Evolutionary conservation across 2,113 vertebrate genomes (phyloP), one percentile per base, ranked within the genome.

Genomic region (Labrus mixtus): DNA sequence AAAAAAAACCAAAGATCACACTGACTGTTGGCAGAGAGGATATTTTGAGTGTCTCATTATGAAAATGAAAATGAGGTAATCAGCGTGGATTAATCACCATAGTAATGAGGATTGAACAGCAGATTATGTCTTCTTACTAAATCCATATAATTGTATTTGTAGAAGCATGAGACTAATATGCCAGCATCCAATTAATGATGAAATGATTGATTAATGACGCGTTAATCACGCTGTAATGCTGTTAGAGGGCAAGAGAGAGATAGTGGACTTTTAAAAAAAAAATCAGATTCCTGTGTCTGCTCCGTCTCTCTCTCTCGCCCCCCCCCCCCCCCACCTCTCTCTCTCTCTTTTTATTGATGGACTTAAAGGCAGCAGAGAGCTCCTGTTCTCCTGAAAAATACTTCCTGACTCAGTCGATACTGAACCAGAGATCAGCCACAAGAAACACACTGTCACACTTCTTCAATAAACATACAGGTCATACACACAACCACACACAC

Each of bases 1-100:
- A 82, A 69, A 54, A 45, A 33, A 33, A 64, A 46, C 59, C 56
- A 81, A 82, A 78, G 72, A 87, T 88, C 80, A 74, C 64, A 61
- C 23, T 83, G 67, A 56, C 78, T 68, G 77, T 64, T 77, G 74
- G 68, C 63, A 81, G 69, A 81, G 59, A 29, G 61, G 45, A 20
- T 67, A 67, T 75, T 89, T 73, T 86, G 71, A 81, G 81, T 64
- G 43, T 87, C 71, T 87, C 82, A 87, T 92, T 93, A 88, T 83
- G 78, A 79, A 91, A 87, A 93, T 94, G 93, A 89, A 90, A 92
- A 91, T 82, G 20, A 87, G 82, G 89, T 91, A 87, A 93, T 93
- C 89, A 90, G 81, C 19, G 19, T 85, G 89, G 90, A 93, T 92
- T 92, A 92, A 89, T 92, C 86, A 74, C 88, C 78, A 83, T 83